Conservation (phyloP, 2,797 vertebrate species). For the Coendou prehensilis region DNA sequence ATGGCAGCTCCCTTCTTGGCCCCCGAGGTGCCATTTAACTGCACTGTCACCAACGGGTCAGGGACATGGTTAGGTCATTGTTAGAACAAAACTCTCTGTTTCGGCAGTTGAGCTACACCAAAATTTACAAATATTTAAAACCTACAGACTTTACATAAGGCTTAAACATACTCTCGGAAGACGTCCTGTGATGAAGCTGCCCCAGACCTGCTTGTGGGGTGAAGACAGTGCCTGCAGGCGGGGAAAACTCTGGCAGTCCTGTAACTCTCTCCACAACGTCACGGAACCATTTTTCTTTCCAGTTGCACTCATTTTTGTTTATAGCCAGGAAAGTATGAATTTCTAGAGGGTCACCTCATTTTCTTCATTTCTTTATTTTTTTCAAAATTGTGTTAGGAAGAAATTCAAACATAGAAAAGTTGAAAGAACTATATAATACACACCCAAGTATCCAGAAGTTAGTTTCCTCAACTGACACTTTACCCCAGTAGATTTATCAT, state of each 20-base stretch:
- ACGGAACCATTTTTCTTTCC: background rate
- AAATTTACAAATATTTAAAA: background rate
- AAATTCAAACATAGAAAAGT: background rate
- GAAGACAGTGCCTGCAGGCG: background rate
- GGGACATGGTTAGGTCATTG: background rate
- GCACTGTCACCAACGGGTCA: background rate
- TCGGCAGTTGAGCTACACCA: background rate
- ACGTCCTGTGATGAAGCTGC: background rate
- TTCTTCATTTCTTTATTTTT: background rate
- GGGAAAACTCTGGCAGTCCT: background rate
- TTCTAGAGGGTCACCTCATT: background rate
- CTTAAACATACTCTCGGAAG: no score
- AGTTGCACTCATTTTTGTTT: background rate
- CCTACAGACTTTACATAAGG: no score
- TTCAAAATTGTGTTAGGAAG: background rate
- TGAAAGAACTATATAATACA: background rate
- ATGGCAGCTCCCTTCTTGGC: background rate
- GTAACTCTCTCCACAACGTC: background rate
- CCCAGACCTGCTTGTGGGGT: background rate
- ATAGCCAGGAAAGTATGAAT: background rate
- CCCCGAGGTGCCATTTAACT: background rate
- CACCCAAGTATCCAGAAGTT: fast-evolving
- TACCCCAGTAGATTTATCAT: background rate
- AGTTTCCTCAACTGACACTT: background rate
- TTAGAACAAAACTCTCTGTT: background rate